Conservation (phyloP, 2,888 invertebrate species). For the Trachelus iudaicus region DNA sequence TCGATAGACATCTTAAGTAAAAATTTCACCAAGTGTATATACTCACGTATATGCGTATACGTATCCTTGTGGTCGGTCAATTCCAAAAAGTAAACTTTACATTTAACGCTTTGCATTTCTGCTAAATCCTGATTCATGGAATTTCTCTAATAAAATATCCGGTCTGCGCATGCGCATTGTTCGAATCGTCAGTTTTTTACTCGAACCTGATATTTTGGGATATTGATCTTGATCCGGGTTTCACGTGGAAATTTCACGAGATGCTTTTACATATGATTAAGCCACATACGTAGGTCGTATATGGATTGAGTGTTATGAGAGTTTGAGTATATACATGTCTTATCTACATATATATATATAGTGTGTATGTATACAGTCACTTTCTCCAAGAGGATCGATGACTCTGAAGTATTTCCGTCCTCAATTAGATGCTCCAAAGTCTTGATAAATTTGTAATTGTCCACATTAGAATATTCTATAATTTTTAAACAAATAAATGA, state of each 20-base stretch:
- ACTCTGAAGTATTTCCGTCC: not conserved
- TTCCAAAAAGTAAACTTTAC: not conserved
- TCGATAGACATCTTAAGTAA: not conserved
- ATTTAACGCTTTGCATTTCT: not conserved
- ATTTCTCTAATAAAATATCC: not conserved
- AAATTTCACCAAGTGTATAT: not conserved
- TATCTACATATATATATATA: not conserved
- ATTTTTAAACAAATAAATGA: not conserved
- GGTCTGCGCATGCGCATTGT: not conserved
- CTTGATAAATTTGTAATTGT: not conserved
- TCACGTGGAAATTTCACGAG: not conserved
- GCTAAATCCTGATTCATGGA: not conserved
- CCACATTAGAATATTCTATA: not conserved
- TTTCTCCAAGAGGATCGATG: not conserved
- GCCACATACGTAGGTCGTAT: not conserved
- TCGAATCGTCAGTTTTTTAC: not conserved
- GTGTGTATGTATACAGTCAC: not conserved
- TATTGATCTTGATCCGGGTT: not conserved
- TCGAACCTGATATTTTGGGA: not conserved
- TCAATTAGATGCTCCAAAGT: not conserved
- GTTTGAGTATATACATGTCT: not conserved
- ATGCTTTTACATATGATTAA: not conserved
- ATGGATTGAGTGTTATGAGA: not conserved
- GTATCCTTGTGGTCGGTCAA: not conserved
- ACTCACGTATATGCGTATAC: not conserved